Conservation (phyloP, 1,140 invertebrate genomes). For the Nasonia longicornis region DNA sequence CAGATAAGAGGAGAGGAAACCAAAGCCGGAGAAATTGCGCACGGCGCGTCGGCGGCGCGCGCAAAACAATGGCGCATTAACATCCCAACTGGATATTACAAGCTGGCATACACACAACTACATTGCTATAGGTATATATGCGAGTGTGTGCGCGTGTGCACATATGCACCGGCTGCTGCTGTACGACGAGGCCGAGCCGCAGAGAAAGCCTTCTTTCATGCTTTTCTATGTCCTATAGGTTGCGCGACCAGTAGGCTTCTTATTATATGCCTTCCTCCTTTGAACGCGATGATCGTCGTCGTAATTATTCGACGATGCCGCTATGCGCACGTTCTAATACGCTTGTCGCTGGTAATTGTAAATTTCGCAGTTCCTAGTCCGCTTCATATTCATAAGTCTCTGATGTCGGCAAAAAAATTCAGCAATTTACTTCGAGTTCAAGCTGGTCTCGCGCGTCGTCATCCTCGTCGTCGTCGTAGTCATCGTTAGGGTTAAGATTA, state of each 20-base stretch:
- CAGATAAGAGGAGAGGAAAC: constrained; percentile 48
- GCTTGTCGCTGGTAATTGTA: constrained; percentile 28
- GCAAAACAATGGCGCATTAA: constrained; percentile 57
- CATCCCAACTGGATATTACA: constrained; percentile 56
- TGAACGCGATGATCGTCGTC: constrained; percentile 23
- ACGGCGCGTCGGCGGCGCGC: constrained; percentile 37
- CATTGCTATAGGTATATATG: neutral
- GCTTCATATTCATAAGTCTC: constrained; percentile 35
- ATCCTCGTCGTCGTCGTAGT: neutral
- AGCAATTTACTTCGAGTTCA: no score
- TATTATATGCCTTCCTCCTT: constrained; percentile 4
- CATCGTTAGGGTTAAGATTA: neutral
- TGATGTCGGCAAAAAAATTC: neutral
- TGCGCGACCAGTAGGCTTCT: neutral
- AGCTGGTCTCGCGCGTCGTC: neutral
- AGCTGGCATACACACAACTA: constrained; percentile 40
- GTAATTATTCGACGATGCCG: constrained; percentile 36
- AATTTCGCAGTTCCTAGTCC: constrained; percentile 21
- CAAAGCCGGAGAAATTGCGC: constrained; percentile 36
- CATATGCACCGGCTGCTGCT: constrained; percentile 34
- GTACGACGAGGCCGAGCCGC: constrained; percentile 30
- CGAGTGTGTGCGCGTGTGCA: constrained; percentile 37
- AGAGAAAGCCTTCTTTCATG: neutral
- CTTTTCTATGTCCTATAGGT: neutral
- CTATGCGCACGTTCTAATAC: neutral